These are phyloP conservation scores for Melitaea cinxia DNA, from an alignment of 1,140 invertebrate species.

Conservation along the genomic window DNA sequence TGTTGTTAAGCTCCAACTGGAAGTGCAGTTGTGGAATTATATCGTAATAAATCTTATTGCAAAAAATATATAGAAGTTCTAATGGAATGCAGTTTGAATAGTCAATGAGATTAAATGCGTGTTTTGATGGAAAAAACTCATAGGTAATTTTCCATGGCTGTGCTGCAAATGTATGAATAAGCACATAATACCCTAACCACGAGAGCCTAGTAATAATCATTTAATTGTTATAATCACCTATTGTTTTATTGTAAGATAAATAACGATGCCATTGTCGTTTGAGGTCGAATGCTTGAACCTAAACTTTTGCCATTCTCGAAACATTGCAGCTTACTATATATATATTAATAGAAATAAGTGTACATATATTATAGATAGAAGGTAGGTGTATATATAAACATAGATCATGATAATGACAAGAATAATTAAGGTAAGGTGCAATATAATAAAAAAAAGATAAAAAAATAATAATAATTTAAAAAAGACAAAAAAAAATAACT, in stretches of 20 bases:
- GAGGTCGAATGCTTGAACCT: neutral
- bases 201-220: conserved; percentile 5
- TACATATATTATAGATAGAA: no score
- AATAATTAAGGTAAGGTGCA: no score
- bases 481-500: no score
- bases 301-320: neutral
- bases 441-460: no score
- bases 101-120: neutral
- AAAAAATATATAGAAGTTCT: neutral
- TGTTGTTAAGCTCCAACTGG: neutral
- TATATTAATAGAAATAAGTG: no score
- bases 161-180: neutral
- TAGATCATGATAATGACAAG: no score
- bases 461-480: no score
- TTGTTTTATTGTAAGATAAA: conserved; percentile 60
- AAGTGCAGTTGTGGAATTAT: neutral
- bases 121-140: neutral
- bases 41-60: neutral
- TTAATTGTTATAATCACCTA: conserved; percentile 57
- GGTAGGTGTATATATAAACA: no score
- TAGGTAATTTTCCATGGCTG: neutral
- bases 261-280: conserved; percentile 34
- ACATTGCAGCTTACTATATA: neutral
- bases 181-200: neutral
- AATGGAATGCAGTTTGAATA: conserved; percentile 3